Evolutionary conservation across 2,888 invertebrate species (phyloP), one percentile per base, ranked within the genome.

Genomic region (Hirtodrosophila alboralis): DNA sequence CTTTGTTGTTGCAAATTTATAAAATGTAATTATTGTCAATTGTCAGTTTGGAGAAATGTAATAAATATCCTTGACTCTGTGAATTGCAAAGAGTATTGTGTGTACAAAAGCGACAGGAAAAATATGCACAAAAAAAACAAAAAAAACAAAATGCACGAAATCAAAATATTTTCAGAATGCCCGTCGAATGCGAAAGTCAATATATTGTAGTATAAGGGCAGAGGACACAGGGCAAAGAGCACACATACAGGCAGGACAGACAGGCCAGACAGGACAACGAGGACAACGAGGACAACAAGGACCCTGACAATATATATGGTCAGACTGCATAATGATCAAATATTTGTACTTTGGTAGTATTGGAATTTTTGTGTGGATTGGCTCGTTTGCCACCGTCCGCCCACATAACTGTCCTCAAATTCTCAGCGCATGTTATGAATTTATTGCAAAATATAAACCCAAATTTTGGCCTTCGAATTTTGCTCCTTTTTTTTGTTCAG

Each of bases 311-410:
- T 7, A 12, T 14, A 23, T 7, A 12, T 14, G 12, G n/a, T 10
- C 10, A 28, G 18, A 23, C 33, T 51, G 49, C 51, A 61, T 61
- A 57, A 62, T 62, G 41, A 60, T 60, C 40, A 70, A 66, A 71
- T 41, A 47, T 70, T 56, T 60, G 37, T 49, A 10, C 41, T 38
- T 34, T 8, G 23, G 8, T 21, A 14, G 12, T 27, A 38, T 52
- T 47, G 51, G 47, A 48, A 69, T 67, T 41, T 52, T 31, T 33
- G 10, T 37, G 45, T 23, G 33, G 30, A 14, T 44, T 12, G 27
- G 14, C 27, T n/a, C 21, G 14, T 47, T 8, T 26, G 26, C 18
- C 16, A 36, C 16, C 18, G 38, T 9, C 14, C 10, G 4, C 13
- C 7, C 1, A 26, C 36, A 18, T 23, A 8, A 8, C 18, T 14